These are phyloP conservation scores for Carpatolechia fugitivella DNA, from an alignment of 2,888 invertebrate genomes.

Conservation along the genomic window DNA sequence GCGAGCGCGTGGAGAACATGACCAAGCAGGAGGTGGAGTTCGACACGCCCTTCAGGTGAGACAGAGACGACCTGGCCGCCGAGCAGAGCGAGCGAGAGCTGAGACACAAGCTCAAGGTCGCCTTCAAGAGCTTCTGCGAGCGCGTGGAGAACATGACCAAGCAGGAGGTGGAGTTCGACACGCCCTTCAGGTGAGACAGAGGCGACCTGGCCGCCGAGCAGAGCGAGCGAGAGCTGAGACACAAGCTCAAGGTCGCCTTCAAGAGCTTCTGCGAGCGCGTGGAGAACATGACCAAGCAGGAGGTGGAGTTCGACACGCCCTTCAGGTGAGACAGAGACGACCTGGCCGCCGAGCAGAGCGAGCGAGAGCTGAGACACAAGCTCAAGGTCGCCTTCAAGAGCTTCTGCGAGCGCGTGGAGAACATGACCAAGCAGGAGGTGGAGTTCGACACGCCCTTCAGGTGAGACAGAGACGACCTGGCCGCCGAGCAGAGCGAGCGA, in stretches of 20 bases:
- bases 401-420: slow-evolving; percentile 98
- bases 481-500: slow-evolving; percentile 98
- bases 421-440: slow-evolving; percentile 96
- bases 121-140: not conserved
- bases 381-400: slow-evolving; percentile 98
- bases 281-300: slow-evolving; percentile 96
- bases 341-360: slow-evolving; percentile 98
- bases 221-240: slow-evolving; percentile 81
- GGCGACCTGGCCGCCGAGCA: slow-evolving; percentile 99
- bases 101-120: not conserved
- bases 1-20: slow-evolving; percentile 96
- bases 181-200: slow-evolving; percentile 89
- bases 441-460: slow-evolving; percentile 99
- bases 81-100: slow-evolving; percentile 91
- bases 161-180: slow-evolving; percentile 98
- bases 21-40: slow-evolving; percentile 99
- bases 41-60: slow-evolving; percentile 93
- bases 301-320: slow-evolving; percentile 99
- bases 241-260: not conserved
- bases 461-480: slow-evolving; percentile 33
- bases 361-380: slow-evolving; percentile 96
- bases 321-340: slow-evolving; percentile 99
- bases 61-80: slow-evolving; percentile 94
- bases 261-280: slow-evolving; percentile 99
- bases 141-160: slow-evolving; percentile 88